phyloP scores from a whole-genome alignment of 2,113 vertebrate genomes.

The Dendropsophus ebraccatus region DNA sequence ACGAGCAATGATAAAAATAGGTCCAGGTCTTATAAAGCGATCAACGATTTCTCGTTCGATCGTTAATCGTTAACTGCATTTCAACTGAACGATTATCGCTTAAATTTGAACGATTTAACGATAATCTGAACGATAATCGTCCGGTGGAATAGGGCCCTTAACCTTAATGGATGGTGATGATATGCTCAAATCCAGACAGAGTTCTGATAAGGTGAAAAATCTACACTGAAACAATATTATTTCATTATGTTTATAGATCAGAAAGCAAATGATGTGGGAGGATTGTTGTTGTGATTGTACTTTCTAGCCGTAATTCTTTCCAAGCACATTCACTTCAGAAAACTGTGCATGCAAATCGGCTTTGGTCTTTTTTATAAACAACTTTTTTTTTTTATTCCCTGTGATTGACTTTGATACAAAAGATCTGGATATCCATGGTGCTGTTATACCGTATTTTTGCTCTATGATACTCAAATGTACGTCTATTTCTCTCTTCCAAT shows the following conservation, averaged over 20 bases:
- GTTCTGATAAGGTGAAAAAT: not conserved
- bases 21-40: no score
- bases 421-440: not conserved
- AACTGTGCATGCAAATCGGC: not conserved
- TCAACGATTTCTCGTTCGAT: no score
- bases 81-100: no score
- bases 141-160: no score
- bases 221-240: slow-evolving; percentile 3
- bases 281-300: slow-evolving; percentile 14
- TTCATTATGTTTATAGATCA: slow-evolving; percentile 7
- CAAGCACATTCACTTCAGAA: slow-evolving; percentile 18
- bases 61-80: no score
- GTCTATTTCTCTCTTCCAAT: not conserved
- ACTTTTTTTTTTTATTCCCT: not conserved
- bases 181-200: not conserved
- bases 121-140: no score
- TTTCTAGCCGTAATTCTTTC: slow-evolving; percentile 22
- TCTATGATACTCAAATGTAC: slow-evolving; percentile 6
- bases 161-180: not conserved
- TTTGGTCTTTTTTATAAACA: slow-evolving; percentile 26
- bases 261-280: slow-evolving; percentile 28
- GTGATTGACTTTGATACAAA: not conserved
- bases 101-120: no score
- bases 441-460: not conserved
- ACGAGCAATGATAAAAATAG: no score